Base-by-base conservation (phyloP, 2,888 invertebrate genomes). In the Drosophila testacea region DNA sequence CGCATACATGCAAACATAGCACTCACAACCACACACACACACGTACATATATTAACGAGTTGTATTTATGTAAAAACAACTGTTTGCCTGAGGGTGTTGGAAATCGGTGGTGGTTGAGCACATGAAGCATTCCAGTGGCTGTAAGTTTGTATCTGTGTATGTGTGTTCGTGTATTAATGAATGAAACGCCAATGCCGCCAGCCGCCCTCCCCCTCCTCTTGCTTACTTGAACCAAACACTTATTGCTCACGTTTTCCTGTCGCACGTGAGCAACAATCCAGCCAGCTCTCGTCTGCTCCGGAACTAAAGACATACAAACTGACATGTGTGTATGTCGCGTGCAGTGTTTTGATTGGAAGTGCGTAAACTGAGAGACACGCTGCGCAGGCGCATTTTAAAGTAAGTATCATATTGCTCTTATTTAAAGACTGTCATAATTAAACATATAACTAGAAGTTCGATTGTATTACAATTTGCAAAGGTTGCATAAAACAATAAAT, bases 101-200 rank as follows among this genome's bases (percentile, higher is more conserved):
- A 79, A 66, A 60, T 54, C 57, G 69, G 76, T 81, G 88, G 88
- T 83, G 85, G 85, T 56, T 73, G 47, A 73, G 46, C 69, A 64
- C 69, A 70, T 85, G 77, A 82, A 80, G 75, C 83, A 70, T 88
- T 86, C 86, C 86, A 86, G 77, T 60, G 59, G 55, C 69, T 65
- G 39, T 54, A 30, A 22, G 13, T 47, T 6, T 39, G 42, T 51
- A 22, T 30, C 32, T 51, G 38, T 44, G 22, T 47, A 39, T 22
- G 13, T 60, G 56, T 36, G 70, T 68, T 52, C 72, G 85, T 88
- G 83, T 80, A 81, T 88, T 83, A 83, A 83, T 83, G 83, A 83
- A 83, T 83, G 83, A 83, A 83, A 80, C 78, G 86, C 88, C 88
- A 88, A 85, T 77, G 81, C 85, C 73, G 66, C 82, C 73, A 63